phyloP scores from a whole-genome alignment of 2,113 vertebrate genomes.

The Spizaetus ornatus region DNA sequence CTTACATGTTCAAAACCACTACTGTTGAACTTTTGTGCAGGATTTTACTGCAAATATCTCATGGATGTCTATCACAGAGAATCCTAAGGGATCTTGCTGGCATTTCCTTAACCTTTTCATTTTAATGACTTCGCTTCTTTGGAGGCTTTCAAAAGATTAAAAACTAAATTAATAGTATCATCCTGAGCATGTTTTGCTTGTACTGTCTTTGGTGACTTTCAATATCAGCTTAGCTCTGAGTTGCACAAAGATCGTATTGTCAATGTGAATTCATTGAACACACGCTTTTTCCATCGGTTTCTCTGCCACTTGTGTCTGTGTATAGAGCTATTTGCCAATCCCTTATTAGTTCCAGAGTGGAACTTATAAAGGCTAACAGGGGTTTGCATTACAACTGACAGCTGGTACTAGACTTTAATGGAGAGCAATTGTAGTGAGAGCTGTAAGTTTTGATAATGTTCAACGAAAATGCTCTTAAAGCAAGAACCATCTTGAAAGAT shows the following conservation, averaged over 20 bases:
- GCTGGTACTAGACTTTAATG: constrained; percentile 77
- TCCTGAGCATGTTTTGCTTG: not conserved
- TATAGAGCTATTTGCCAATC: constrained; percentile 84
- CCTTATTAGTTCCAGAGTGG: constrained; percentile 86
- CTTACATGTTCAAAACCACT: not conserved
- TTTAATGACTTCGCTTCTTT: constrained; percentile 10
- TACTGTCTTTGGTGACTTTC: not conserved
- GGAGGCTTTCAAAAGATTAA: constrained; percentile 1
- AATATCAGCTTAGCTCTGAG: not conserved
- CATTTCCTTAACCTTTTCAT: constrained; percentile 42
- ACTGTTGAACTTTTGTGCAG: not conserved
- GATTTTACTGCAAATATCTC: not conserved
- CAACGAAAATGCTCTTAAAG: constrained; percentile 36
- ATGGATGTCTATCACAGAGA: not conserved
- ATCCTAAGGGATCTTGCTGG: not conserved
- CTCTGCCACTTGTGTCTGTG: constrained; percentile 33
- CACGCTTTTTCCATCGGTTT: not conserved
- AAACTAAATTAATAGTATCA: not conserved
- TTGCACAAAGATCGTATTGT: not conserved
- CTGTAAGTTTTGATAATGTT: constrained; percentile 58
- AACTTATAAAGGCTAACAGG: constrained; percentile 85
- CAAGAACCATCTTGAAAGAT: constrained; percentile 59
- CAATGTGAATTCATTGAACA: not conserved
- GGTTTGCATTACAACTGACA: constrained; percentile 87
- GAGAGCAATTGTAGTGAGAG: constrained; percentile 53